Percentiles rank a stretch among this genome's conserved stretches.
phyloP scores from a whole-genome alignment of 1,140 invertebrate genomes.

The Campoletis sonorensis region DNA sequence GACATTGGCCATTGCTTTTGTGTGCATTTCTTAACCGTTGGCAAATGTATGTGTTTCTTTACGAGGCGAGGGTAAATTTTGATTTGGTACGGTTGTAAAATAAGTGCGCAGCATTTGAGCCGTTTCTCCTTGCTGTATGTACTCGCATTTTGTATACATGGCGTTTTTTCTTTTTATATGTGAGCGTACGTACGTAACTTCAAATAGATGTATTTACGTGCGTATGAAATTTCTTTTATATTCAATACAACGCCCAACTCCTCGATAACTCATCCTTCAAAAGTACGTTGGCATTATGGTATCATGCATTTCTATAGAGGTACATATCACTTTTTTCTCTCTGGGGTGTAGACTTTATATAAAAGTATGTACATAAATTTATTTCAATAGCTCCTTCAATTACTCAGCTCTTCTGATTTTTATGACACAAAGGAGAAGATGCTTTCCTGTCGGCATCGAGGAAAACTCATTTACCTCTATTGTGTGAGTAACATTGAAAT shows the following conservation, averaged over 20 bases:
- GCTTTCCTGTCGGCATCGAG: too few relatives aligned
- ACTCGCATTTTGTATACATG: neutral
- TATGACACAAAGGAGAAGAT: neutral
- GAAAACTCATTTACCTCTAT: too few relatives aligned
- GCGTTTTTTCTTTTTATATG: too few relatives aligned
- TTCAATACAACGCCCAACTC: neutral
- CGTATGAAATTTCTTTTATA: constrained; percentile 9
- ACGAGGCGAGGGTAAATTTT: constrained; percentile 21
- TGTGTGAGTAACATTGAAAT: too few relatives aligned
- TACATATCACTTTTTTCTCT: neutral
- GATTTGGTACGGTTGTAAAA: constrained; percentile 31
- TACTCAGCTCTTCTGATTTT: constrained; percentile 13
- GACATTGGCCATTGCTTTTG: neutral
- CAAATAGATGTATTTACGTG: neutral
- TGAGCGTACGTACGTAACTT: neutral
- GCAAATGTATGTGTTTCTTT: neutral
- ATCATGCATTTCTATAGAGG: neutral
- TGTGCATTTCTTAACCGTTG: constrained; percentile 14
- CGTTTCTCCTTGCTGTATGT: neutral
- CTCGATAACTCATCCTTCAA: constrained; percentile 20
- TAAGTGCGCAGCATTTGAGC: constrained; percentile 21
- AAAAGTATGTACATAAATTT: too few relatives aligned
- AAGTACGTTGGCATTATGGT: constrained; percentile 18
- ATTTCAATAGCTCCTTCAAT: constrained; percentile 2
- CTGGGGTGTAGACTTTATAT: too few relatives aligned